Percentiles rank a stretch among this genome's conserved stretches.
Evolutionary conservation across 2,113 vertebrate genomes (phyloP).

Genomic region (Condylura cristata): DNA sequence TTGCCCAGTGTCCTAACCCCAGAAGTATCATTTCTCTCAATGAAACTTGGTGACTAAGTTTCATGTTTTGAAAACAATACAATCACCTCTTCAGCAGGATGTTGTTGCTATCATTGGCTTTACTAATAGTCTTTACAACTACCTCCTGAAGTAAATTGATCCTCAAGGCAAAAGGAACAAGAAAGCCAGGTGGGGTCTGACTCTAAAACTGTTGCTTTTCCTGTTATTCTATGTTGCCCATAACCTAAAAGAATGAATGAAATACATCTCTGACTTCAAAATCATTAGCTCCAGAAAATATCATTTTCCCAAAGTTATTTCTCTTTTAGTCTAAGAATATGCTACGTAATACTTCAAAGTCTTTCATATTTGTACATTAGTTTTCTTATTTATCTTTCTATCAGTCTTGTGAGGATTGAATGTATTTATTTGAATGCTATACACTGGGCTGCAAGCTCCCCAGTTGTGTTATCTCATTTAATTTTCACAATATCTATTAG

Average conservation of each 20-base stretch:
- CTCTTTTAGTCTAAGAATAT: conserved; percentile 31
- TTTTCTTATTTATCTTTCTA: conserved; percentile 41
- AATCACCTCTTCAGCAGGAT: neutral
- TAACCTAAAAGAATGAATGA: conserved; percentile 30
- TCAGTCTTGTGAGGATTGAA: neutral
- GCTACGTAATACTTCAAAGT: conserved; percentile 45
- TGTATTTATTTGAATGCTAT: conserved; percentile 35
- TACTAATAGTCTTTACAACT: conserved; percentile 1
- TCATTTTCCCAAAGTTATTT: conserved; percentile 36
- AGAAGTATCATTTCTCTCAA: conserved; percentile 20
- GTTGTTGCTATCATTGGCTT: neutral
- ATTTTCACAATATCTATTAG: conserved; percentile 33
- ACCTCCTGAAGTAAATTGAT: neutral
- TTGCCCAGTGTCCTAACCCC: neutral
- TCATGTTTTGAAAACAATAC: conserved; percentile 63
- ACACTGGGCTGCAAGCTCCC: neutral
- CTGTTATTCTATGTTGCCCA: neutral
- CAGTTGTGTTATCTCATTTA: conserved; percentile 1
- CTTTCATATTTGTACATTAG: neutral
- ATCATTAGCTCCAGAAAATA: neutral
- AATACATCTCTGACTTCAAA: conserved; percentile 21
- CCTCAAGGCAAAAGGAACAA: neutral
- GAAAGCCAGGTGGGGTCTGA: neutral
- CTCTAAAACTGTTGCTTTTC: neutral
- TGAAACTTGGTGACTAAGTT: conserved; percentile 39